Evolutionary conservation across 2,797 vertebrate species (phyloP).

Genomic region (Crenuchus spilurus): DNA sequence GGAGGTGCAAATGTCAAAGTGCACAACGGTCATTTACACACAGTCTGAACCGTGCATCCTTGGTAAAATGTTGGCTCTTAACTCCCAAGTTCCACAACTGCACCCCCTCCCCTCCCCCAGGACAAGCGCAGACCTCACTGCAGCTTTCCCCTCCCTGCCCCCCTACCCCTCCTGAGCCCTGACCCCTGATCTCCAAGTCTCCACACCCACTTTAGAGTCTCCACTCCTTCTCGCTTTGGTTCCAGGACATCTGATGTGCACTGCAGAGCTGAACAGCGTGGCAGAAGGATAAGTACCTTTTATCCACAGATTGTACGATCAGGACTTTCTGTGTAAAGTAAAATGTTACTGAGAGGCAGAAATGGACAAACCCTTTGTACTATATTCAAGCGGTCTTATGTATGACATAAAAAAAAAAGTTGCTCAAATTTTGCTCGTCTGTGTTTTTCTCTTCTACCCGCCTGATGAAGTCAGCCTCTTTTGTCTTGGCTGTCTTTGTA

Average conservation of each 20-base stretch:
- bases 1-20: constrained; percentile 47
- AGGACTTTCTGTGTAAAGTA: constrained; percentile 94
- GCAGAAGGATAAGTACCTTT: constrained; percentile 87
- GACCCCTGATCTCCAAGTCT: constrained; percentile 37
- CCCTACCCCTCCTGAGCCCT: constrained; percentile 35
- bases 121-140: constrained; percentile 32
- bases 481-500: not conserved
- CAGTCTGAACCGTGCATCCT: constrained; percentile 35
- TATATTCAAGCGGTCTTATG: constrained; percentile 95
- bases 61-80: constrained; percentile 17
- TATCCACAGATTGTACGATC: constrained; percentile 92
- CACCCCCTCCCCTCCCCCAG: constrained; percentile 25
- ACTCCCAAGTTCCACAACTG: constrained; percentile 30
- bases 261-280: constrained; percentile 92
- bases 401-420: constrained; percentile 95
- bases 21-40: constrained; percentile 42
- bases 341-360: constrained; percentile 85
- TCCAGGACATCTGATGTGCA: constrained; percentile 90
- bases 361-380: constrained; percentile 91
- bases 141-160: constrained; percentile 32
- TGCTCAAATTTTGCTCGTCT: constrained; percentile 87
- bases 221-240: constrained; percentile 74
- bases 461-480: not conserved
- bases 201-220: constrained; percentile 84
- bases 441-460: constrained; percentile 23